phyloP scores from a whole-genome alignment of 2,113 vertebrate species.

The Eubucco bourcierii region DNA sequence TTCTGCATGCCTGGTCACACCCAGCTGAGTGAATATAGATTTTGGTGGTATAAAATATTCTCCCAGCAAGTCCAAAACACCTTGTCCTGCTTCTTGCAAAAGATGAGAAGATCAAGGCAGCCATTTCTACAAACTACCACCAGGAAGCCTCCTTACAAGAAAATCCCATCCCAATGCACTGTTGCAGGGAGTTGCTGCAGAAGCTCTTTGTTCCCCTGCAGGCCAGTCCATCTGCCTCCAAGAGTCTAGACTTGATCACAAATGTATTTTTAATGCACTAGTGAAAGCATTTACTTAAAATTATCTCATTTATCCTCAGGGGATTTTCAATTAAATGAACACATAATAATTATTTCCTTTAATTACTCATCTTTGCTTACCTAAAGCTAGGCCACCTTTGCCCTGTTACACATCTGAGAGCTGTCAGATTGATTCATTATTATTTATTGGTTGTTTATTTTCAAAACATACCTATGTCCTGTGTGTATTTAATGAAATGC shows the following conservation, averaged over 20 bases:
- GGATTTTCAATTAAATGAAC: slow-evolving; percentile 66
- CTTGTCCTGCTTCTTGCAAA: not conserved
- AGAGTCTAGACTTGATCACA: slow-evolving; percentile 43
- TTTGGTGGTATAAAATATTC: not conserved
- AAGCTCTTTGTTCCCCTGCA: slow-evolving; percentile 25
- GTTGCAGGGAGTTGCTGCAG: not conserved
- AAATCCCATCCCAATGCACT: not conserved
- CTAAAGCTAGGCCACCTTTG: slow-evolving; percentile 60
- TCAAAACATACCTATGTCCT: not conserved
- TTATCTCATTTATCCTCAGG: not conserved
- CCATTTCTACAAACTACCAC: not conserved
- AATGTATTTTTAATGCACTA: slow-evolving; percentile 48
- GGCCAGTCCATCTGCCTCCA: slow-evolving; percentile 45
- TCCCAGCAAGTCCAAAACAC: not conserved
- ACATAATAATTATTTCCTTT: slow-evolving; percentile 66
- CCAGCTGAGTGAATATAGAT: fast-evolving
- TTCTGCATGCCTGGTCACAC: not conserved
- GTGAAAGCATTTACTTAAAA: slow-evolving; percentile 48
- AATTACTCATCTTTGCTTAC: slow-evolving; percentile 65
- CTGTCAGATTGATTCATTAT: slow-evolving; percentile 52
- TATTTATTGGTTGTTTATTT: slow-evolving; percentile 35
- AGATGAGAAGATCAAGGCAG: not conserved
- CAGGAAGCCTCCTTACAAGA: not conserved
- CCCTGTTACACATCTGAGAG: slow-evolving; percentile 35
- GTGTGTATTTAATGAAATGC: not conserved